Evolutionary conservation across 2,888 invertebrate species (phyloP).

Genomic region (Trichacis sp.): DNA sequence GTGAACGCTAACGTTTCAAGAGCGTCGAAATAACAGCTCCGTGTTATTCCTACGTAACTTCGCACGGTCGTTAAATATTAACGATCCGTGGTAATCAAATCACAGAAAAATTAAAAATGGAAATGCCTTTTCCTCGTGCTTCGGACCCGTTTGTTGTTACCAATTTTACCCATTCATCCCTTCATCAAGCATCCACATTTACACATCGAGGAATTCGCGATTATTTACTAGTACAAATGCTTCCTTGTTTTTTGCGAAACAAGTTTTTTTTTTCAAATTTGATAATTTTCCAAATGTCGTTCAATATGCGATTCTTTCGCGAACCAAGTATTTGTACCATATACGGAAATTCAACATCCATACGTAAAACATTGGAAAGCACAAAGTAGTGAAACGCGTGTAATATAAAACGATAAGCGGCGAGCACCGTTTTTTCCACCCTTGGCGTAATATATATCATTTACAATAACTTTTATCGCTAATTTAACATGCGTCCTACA

Average conservation of each 20-base stretch:
- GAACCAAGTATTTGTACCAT: no score
- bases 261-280: no score
- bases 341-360: no score
- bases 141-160: neutral
- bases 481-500: constrained; percentile 57
- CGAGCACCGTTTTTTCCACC: constrained; percentile 53
- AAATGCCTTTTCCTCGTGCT: constrained; percentile 21
- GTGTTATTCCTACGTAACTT: constrained; percentile 32
- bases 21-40: constrained; percentile 11
- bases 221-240: no score
- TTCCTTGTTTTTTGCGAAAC: no score
- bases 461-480: constrained; percentile 57
- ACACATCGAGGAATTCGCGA: no score
- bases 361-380: neutral
- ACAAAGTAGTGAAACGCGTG: constrained; percentile 13
- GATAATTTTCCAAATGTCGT: no score
- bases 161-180: neutral
- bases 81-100: constrained; percentile 43
- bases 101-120: constrained; percentile 48
- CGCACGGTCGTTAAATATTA: constrained; percentile 33
- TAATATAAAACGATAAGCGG: constrained; percentile 23
- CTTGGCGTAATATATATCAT: constrained; percentile 44
- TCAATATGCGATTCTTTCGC: no score
- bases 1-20: constrained; percentile 6
- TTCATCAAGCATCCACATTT: neutral